Evolutionary conservation across 2,888 invertebrate genomes (phyloP), one percentile per base, ranked within the genome.

Genomic region (Cistogaster globosa): DNA sequence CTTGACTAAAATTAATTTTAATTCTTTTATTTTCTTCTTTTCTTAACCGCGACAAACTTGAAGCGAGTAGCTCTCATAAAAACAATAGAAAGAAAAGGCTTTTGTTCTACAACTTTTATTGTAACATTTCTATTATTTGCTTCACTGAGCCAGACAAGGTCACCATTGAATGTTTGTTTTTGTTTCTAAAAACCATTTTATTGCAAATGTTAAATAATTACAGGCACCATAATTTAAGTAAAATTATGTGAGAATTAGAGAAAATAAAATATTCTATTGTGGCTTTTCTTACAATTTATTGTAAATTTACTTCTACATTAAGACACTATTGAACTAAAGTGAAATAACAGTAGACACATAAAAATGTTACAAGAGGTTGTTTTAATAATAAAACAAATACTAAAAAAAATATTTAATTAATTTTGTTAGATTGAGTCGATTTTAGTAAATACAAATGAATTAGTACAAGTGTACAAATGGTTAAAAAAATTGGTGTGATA

Each of bases 61-160:
- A 12, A 2, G 38, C 8, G 9, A 38, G 42, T 42, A 42, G 42
- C 12, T 48, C 16, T 48, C 51, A 18, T 16, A n/a, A 1, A 9
- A 18, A 16, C 7, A 53, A 20, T 0, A 16, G 5, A 7, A 8
- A 53, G 20, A 18, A 18, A 53, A 53, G 6, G 4, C 18, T 16
- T 45, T 45, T 22, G 22, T 63, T 45, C 12, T 42, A 8, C 32
- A 12, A 12, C n/a, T 72, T 71, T 57, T 48, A n/a, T 32, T 58
- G 42, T 45, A 18, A 26, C 32, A 16, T 42, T 62, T 53, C 38
- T 12, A 63, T 42, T n/a, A 74, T 26, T 42, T 55, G 74, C 63
- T 74, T 74, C 63, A 74, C 74, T 63, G n/a, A 36, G 22, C 38
- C 26, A 22, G 26, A 55, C 74, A 74, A 74, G 74, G 62, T 36